phyloP scores from a whole-genome alignment of 2,888 invertebrate species.

The Cyclophora albipunctata region DNA sequence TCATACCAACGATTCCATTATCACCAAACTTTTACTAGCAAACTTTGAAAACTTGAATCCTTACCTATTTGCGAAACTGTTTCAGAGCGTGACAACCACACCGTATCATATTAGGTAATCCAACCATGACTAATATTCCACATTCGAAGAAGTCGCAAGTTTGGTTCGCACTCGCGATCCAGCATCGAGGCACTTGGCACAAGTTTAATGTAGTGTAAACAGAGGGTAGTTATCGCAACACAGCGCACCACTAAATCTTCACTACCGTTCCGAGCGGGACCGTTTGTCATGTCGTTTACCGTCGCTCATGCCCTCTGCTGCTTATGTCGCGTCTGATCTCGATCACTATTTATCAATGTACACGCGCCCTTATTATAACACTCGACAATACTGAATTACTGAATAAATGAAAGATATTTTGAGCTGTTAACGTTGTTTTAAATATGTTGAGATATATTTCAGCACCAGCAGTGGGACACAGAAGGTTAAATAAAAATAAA shows the following conservation, averaged over 20 bases:
- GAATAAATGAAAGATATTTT: too few relatives aligned
- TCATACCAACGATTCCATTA: too few relatives aligned
- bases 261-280: conserved; percentile 35
- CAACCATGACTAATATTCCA: conserved; percentile 33
- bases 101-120: conserved; percentile 21
- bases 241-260: conserved; percentile 58
- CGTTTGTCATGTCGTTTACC: conserved; percentile 55
- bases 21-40: too few relatives aligned
- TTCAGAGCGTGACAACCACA: conserved; percentile 5
- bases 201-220: conserved; percentile 72
- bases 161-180: conserved; percentile 28
- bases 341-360: conserved; percentile 32
- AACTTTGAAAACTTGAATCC: too few relatives aligned
- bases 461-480: too few relatives aligned
- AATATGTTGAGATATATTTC: too few relatives aligned
- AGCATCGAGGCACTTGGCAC: conserved; percentile 45
- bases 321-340: conserved; percentile 33
- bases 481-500: too few relatives aligned
- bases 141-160: conserved; percentile 34
- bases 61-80: background rate
- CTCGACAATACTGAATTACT: too few relatives aligned
- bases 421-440: too few relatives aligned
- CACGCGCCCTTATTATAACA: background rate
- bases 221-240: conserved; percentile 62
- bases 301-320: conserved; percentile 37